Evolutionary conservation across 2,797 vertebrate genomes (phyloP), one percentile per base, ranked within the genome.

Genomic region (Lates japonicus): DNA sequence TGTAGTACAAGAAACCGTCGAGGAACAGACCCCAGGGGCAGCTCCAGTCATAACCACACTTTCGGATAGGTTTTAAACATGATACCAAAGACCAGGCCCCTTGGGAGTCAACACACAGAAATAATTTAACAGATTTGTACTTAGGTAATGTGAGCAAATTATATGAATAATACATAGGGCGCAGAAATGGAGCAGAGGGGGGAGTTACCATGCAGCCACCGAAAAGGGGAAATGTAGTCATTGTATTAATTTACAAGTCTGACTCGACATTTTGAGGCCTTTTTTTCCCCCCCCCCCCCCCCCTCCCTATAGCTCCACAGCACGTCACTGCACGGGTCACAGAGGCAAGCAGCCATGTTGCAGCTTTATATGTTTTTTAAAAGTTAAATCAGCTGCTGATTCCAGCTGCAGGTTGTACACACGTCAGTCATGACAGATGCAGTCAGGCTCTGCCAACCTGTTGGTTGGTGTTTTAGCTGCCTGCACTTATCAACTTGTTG

Each of bases 21-120:
- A 96, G 95, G 95, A 96, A 93, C 94, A 95, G 95, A 96, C 96
- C 96, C 96, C 92, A 93, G 95, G 96, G 96, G 90, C 90, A 96
- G 95, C 84, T 90, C 90, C 92, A 94, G 93, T 94, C 96, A 93
- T 96, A 96, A 96, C 94, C 95, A 95, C 94, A 95, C 91, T 95
- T 94, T 93, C 88, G 88, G 85, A 88, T 93, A 93, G 94, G 93
- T 90, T 94, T 95, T 94, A 92, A 96, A 91, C 93, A 92, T 93
- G 95, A 95, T 95, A 96, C 95, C 92, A 93, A 87, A 88, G 85
- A 90, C 80, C 90, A 90, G 82, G 92, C 90, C 92, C 93, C 92
- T 90, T 87, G 92, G 92, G 92, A 94, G 87, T 92, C 92, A 92
- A 91, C 87, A 93, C 85, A 87, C 91, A 90, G 91, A 94, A 93